Evolutionary conservation across 2,113 vertebrate species (phyloP), one percentile per base, ranked within the genome.

Genomic region (Oriolus oriolus): DNA sequence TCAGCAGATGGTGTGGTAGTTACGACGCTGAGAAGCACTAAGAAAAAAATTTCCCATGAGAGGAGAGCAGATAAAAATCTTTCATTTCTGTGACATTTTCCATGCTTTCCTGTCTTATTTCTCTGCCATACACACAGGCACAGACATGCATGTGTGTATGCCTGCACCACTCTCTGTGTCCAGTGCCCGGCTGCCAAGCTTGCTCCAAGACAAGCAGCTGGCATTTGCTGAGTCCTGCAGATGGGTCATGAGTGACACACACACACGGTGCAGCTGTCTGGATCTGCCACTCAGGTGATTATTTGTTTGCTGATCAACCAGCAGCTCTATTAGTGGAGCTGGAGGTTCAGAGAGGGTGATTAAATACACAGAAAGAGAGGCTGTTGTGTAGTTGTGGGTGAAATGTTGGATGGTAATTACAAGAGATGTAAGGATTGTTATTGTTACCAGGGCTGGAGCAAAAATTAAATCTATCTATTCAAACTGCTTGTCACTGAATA

Each of bases 401-500:
- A 94, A 95, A 75, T n/a, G 61, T 69, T 80, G 77, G 45, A 60
- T 81, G 57, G 39, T 87, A 92, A 96, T 95, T 95, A 73, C 49
- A 76, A 41, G 57, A 85, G 76, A 39, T 50, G 44, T 87, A 84
- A 88, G 56, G 79, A 78, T 81, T 95, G 89, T 89, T 90, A 89
- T 86, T 96, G 92, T 95, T 75, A 70, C 79, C 5, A 6, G 54
- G 80, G 64, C 64, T 84, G 42, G 57, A 75, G 86, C 54, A 94
- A 95, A 93, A 95, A 95, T 96, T 94, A 94, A 93, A 96, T 96
- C 82, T 91, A 61, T 91, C 87, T 93, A 75, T 96, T 95, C 93
- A 96, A 81, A 74, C 82, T 71, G 33, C 60, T 88, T 78, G 56
- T 41, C 79, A 45, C 44, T 94, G 95, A 93, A 96, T 97, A 97